Evolutionary conservation across 92 coral and sea anemone genomes (phyloP).

Genomic region (Hydrozoanthus gracilis): DNA sequence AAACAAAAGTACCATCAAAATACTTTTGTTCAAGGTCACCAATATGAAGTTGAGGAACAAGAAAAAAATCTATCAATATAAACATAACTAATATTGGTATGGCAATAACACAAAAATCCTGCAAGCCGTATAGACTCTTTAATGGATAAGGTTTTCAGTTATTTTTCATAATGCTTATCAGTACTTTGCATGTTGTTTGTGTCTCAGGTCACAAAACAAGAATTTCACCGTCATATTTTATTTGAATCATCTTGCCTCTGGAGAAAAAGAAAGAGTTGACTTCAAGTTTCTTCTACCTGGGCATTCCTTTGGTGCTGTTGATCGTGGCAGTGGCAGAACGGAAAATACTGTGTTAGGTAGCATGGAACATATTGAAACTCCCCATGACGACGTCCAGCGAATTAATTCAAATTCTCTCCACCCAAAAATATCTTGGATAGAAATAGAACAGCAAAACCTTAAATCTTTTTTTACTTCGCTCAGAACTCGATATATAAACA

Average conservation of each 20-base stretch:
- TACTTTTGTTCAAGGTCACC: not conserved
- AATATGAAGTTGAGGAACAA: not conserved
- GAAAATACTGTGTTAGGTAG: conserved; percentile 12
- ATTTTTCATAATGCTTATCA: not conserved
- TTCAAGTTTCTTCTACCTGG: conserved; percentile 22
- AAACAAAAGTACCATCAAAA: too few species aligned
- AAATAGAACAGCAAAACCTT: conserved; percentile 14
- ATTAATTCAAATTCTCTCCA: conserved; percentile 18
- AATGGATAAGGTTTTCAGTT: conserved; percentile 5
- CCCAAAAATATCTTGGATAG: conserved; percentile 25
- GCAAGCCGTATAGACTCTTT: not conserved
- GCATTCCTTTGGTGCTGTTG: conserved; percentile 34
- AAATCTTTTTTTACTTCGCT: conserved; percentile 14
- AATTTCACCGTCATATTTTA: conserved; percentile 13
- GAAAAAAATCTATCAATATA: not conserved
- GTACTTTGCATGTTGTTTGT: not conserved
- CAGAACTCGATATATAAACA: conserved; percentile 3
- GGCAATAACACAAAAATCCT: not conserved
- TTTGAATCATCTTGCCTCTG: conserved; percentile 22
- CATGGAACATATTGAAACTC: conserved; percentile 19
- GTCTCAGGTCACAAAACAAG: conserved; percentile 30
- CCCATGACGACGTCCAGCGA: conserved; percentile 29
- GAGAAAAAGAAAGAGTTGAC: conserved; percentile 22
- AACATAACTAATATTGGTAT: not conserved
- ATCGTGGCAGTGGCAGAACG: conserved; percentile 33